Base-by-base conservation (phyloP, 2,113 vertebrate genomes). In the Antigone vipio region DNA sequence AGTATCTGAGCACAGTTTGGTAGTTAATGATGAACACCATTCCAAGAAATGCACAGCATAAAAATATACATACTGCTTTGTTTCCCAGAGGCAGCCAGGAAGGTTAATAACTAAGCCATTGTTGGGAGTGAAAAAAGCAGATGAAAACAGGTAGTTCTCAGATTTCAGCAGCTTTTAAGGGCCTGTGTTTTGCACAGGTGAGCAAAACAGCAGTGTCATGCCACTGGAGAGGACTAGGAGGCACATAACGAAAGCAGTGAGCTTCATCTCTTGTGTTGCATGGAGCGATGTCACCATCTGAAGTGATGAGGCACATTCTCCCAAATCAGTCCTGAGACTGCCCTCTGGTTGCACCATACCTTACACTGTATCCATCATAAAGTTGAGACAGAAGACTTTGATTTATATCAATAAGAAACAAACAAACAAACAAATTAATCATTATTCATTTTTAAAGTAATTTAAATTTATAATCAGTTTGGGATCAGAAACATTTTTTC, bases 1-100 rank as follows among this genome's bases (percentile, higher is more conserved):
- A 68, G 30, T 22, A n/a, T 3, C 1, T 23, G 4, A 6, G 67
- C 62, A 10, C n/a, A 42, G 16, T 14, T 11, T 30, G 62, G 44
- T 58, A 45, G 75, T 84, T 94, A 93, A 94, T 92, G 69, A 91
- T 67, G 86, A 95, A 94, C 50, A 4, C 5, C 4, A 2, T 29
- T 78, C 67, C 68, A 32, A 29, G 86, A 56, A 93, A 66, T 0
- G 29, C 64, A 58, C 34, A 21, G 60, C 40, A 38, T 5, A 17
- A 64, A 66, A 68, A 53, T 8, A 34, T 12, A 73, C 2, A 0
- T 2, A 3, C 0, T 6, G 3, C 32, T 20, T 21, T 9, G 2
- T 16, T 26, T 44, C 52, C 64, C 60, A 71, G 72, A n/a, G 76
- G 73, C 72, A 47, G 69, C 29, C 27, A 17, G 86, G 42, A 29